Percentiles rank a stretch among this genome's conserved stretches.
Conservation (phyloP, 2,113 vertebrate species). For the Bucco capensis region DNA sequence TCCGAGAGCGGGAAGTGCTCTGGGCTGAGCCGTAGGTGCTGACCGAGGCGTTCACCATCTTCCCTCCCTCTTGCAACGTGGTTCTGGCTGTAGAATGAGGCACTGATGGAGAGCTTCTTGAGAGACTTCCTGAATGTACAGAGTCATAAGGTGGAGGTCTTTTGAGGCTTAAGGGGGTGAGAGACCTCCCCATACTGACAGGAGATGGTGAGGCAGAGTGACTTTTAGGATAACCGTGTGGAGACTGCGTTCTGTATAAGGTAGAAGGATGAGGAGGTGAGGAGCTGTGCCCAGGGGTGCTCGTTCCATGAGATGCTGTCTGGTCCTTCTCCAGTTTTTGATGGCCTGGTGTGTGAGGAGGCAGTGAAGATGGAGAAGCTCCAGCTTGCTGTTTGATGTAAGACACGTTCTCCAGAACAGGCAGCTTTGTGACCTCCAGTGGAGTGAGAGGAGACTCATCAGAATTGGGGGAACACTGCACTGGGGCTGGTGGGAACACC, state of each 20-base stretch:
- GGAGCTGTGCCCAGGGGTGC: constrained; percentile 81
- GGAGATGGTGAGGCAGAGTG: constrained; percentile 94
- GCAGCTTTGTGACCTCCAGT: constrained; percentile 88
- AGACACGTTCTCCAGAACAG: constrained; percentile 83
- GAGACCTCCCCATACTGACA: constrained; percentile 87
- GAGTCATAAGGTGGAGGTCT: constrained; percentile 92
- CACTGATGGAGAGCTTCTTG: constrained; percentile 87
- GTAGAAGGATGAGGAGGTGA: constrained; percentile 89
- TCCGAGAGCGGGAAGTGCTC: constrained; percentile 84
- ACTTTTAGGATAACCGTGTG: constrained; percentile 89
- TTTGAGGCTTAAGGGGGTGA: constrained; percentile 92
- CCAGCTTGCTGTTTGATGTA: constrained; percentile 82
- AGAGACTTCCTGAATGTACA: constrained; percentile 86
- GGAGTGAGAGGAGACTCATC: constrained; percentile 96
- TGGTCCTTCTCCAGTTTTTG: constrained; percentile 84
- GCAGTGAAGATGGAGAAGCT: constrained; percentile 78
- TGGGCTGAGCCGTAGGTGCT: constrained; percentile 81
- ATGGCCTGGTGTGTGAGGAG: constrained; percentile 80
- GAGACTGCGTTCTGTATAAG: constrained; percentile 84
- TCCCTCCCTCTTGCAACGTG: constrained; percentile 83
- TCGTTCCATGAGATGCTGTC: constrained; percentile 75
- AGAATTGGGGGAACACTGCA: constrained; percentile 93
- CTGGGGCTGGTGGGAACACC: constrained; percentile 90
- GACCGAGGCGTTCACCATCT: constrained; percentile 79
- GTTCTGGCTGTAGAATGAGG: constrained; percentile 83